Evolutionary conservation across 2,113 vertebrate genomes (phyloP), one percentile per base, ranked within the genome.

Genomic region (Ictidomys tridecemlineatus): DNA sequence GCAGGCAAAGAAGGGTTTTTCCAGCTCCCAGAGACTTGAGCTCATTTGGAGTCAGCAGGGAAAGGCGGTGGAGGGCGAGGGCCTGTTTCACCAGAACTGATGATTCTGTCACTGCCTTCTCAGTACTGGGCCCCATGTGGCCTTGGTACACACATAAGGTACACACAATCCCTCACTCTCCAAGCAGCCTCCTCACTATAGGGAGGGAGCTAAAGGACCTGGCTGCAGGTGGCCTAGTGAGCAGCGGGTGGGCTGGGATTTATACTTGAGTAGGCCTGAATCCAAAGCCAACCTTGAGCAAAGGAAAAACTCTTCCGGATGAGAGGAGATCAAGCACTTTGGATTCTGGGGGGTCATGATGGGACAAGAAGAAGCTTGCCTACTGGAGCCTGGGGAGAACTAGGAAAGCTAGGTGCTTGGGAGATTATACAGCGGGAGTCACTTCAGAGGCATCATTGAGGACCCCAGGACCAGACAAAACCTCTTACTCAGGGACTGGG

Each of bases 31-130:
- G 73, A 4, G 0, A 63, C 78, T 83, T 13, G 51, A 79, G 84
- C 86, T 80, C 34, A 4, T 83, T 92, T 93, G 92, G 78, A 97
- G 70, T 94, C 97, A 90, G 87, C 91, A 85, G 97, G 91, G 53
- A 92, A 85, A 76, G 70, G 88, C 30, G 0, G 92, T 83, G n/a
- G 72, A 94, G 80, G 89, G 94, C 2, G 1, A 72, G 61, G 90
- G 28, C 72, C 80, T 58, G 45, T 58, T 79, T 79, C 17, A 16
- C 86, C 28, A 87, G 91, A 93, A 74, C 77, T 14, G 79, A 67
- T 26, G 13, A 34, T 73, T 85, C 96, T 74, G 72, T 17, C 12
- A 9, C 92, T 72, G 70, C 84, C 85, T 83, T 84, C 85, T 95
- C 79, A 16, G 45, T 45, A 61, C 88, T 12, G 17, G 34, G 58